Conservation (phyloP, 2,888 invertebrate genomes). For the Drosophila pegasa region DNA sequence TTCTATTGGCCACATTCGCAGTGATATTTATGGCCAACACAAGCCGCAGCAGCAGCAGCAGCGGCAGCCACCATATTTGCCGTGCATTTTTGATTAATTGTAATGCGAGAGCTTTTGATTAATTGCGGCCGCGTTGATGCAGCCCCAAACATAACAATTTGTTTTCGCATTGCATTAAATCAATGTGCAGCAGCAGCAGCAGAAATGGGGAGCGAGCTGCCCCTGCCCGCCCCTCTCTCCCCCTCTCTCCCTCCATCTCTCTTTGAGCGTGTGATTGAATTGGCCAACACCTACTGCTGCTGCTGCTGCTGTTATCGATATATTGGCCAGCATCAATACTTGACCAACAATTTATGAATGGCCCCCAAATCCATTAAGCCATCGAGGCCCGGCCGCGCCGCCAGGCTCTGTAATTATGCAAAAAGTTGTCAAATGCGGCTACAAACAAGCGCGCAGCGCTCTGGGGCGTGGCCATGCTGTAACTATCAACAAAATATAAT, state of each 20-base stretch:
- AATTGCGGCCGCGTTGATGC: slow-evolving; percentile 67
- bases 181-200: slow-evolving; percentile 30
- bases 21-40: slow-evolving; percentile 63
- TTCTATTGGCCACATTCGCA: slow-evolving; percentile 71
- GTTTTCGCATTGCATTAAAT: slow-evolving; percentile 77
- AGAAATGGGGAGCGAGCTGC: neutral
- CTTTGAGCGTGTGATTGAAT: slow-evolving; percentile 63
- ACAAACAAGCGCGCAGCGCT: slow-evolving; percentile 24
- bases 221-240: neutral
- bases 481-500: slow-evolving; percentile 75
- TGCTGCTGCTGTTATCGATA: slow-evolving; percentile 28
- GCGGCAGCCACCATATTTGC: neutral
- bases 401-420: slow-evolving; percentile 65
- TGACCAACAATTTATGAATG: slow-evolving; percentile 70
- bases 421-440: slow-evolving; percentile 73
- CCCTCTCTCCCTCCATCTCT: neutral
- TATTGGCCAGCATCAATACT: slow-evolving; percentile 38
- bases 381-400: neutral
- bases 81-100: slow-evolving; percentile 70
- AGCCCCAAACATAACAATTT: slow-evolving; percentile 73
- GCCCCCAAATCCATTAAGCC: slow-evolving; percentile 31
- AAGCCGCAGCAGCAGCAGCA: neutral
- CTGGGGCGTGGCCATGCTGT: slow-evolving; percentile 51
- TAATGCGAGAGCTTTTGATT: slow-evolving; percentile 77
- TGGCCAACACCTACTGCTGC: slow-evolving; percentile 67